Base-by-base conservation (phyloP, 2,113 vertebrate species). In the Furnarius figulus region DNA sequence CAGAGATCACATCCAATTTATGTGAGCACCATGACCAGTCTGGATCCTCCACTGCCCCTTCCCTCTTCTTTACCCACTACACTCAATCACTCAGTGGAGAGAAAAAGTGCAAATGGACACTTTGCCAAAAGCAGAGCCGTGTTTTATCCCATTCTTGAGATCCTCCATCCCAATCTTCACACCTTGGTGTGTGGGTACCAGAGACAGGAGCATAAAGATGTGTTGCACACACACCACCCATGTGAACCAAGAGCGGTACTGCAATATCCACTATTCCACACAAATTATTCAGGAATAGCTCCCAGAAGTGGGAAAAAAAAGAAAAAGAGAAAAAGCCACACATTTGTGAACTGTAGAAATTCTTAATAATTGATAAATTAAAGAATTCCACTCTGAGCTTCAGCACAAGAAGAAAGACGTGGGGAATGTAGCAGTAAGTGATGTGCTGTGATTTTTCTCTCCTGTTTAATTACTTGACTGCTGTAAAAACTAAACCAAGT, bases 391-490 rank as follows among this genome's bases (percentile, higher is more conserved):
- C 52, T 61, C 9, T 13, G 72, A 75, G 14, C 59, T 72, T 61
- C 76, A 58, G 74, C 6, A 6, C 28, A 50, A 19, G 15, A 13
- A 14, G 30, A 42, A 90, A 49, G 44, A 24, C 2, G 9, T 18
- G 72, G 46, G 14, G 90, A 55, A 76, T 47, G 56, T 12, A 58
- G 52, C 79, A 68, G 79, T 2, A 77, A 94, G 80, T 24, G 61
- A 53, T 46, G 55, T 0, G 3, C 70, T 71, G 87, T 37, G 90
- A 84, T 73, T 82, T 62, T 73, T 42, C 58, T 28, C 35, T 91
- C 63, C 68, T 68, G 44, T 92, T 96, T 96, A 93, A 94, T 97
- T 94, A 90, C 80, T 92, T 27, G 65, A 27, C 68, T 95, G 83
- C 68, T 84, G 65, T 74, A 85, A 81, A 78, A 96, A 90, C 61